Evolutionary conservation across 2,113 vertebrate genomes (phyloP).

Genomic region (Vidua macroura): DNA sequence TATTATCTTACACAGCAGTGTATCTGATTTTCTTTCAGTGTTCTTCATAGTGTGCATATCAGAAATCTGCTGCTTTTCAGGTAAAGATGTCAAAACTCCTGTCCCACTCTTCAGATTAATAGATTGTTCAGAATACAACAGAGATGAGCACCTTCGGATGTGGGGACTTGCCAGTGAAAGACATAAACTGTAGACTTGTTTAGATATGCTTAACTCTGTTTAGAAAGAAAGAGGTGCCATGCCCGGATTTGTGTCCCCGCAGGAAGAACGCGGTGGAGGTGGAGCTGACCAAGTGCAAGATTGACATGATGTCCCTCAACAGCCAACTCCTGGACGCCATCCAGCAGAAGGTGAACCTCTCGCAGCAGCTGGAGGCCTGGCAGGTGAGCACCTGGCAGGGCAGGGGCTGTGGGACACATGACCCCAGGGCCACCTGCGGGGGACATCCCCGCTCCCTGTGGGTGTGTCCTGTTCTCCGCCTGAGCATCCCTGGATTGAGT

Average conservation of each 20-base stretch:
- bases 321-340: slow-evolving; percentile 96
- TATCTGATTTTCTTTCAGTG: background rate
- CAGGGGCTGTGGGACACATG: fast-evolving
- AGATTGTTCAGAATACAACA: background rate
- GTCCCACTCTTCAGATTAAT: background rate
- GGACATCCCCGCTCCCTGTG: background rate
- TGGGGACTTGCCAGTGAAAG: background rate
- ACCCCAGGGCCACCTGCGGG: background rate
- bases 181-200: background rate
- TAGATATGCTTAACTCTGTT: background rate
- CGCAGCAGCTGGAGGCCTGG: slow-evolving; percentile 99
- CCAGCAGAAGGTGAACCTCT: slow-evolving; percentile 98
- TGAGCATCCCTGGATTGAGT: fast-evolving
- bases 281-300: slow-evolving; percentile 94
- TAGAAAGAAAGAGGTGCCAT: background rate
- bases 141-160: background rate
- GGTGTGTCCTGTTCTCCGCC: background rate
- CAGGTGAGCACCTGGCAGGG: slow-evolving; percentile 76
- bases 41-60: background rate
- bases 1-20: background rate
- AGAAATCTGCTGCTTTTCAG: background rate
- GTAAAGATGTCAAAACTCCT: background rate
- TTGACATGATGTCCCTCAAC: slow-evolving; percentile 97
- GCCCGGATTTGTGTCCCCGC: background rate
- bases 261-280: slow-evolving; percentile 97